These are phyloP conservation scores for Microctenopoma steveboyesi DNA, from an alignment of 2,797 vertebrate species.

Conservation along the genomic window DNA sequence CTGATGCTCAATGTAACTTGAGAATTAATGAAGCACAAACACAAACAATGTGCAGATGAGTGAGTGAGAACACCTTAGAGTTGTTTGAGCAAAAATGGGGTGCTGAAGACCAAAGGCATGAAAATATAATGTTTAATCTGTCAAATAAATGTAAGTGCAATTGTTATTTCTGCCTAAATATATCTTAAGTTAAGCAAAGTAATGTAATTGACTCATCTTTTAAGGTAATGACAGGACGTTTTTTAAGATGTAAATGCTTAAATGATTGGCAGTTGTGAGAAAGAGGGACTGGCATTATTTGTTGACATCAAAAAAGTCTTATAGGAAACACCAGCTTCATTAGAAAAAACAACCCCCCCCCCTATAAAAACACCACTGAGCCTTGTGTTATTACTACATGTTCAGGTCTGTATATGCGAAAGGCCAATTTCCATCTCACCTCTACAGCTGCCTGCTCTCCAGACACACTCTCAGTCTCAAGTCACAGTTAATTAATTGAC, in stretches of 20 bases:
- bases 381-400: constrained; percentile 12
- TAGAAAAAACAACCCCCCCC: not conserved
- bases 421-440: constrained; percentile 26
- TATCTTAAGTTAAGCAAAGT: too few species aligned
- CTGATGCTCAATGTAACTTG: not conserved
- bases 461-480: constrained; percentile 22
- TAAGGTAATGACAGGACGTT: too few species aligned
- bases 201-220: too few species aligned
- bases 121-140: too few species aligned
- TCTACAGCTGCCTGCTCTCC: constrained; percentile 42
- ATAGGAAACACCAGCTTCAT: not conserved
- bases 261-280: not conserved
- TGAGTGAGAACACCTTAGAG: not conserved
- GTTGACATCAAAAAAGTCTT: not conserved
- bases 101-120: not conserved
- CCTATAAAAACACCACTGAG: constrained; percentile 17
- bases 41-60: not conserved
- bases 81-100: not conserved
- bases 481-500: constrained; percentile 59
- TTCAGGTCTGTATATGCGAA: not conserved
- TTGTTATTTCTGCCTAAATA: too few species aligned
- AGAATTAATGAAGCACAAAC: not conserved
- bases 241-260: not conserved
- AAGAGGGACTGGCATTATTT: not conserved
- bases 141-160: too few species aligned